A percentile compares a stretch with the other conserved stretches of the same genome.
These are phyloP conservation scores for Arctocebus calabarensis DNA, from an alignment of 2,797 vertebrate genomes.

Conservation along the genomic window DNA sequence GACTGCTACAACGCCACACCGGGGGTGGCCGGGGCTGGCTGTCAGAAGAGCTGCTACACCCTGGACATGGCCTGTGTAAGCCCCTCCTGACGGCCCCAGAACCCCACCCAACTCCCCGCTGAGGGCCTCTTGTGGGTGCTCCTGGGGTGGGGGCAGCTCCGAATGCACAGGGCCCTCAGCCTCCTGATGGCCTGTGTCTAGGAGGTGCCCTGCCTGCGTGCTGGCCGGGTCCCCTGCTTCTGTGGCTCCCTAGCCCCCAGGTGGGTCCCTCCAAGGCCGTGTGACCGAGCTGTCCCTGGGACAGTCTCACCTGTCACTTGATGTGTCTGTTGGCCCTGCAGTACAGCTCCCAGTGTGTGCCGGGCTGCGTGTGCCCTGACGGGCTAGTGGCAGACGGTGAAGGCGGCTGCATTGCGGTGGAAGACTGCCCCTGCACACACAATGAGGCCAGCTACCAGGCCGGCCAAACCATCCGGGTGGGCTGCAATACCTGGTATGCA, in stretches of 20 bases:
- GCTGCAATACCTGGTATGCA: slow-evolving; percentile 96
- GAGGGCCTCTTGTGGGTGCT: neutral
- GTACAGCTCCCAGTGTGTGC: slow-evolving; percentile 91
- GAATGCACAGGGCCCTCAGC: neutral
- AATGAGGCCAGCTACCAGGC: slow-evolving; percentile 90
- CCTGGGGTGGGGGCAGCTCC: neutral
- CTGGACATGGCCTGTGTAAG: slow-evolving; percentile 95
- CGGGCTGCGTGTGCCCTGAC: slow-evolving; percentile 94
- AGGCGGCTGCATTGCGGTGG: slow-evolving; percentile 90
- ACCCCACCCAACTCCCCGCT: neutral
- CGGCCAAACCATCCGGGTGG: slow-evolving; percentile 91
- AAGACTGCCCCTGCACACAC: slow-evolving; percentile 93
- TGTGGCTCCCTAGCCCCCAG: neutral
- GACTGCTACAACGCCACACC: slow-evolving; percentile 88
- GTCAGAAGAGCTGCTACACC: slow-evolving; percentile 94
- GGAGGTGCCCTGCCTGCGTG: neutral
- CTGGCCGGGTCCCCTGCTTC: fast-evolving
- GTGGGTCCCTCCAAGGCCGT: neutral
- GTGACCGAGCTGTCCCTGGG: neutral
- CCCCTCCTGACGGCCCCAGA: slow-evolving; percentile 14
- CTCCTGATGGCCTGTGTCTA: neutral
- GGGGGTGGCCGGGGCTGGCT: slow-evolving; percentile 89
- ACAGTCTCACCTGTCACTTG: neutral
- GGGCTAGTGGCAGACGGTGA: slow-evolving; percentile 90
- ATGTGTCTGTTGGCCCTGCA: slow-evolving; percentile 79